Percentiles rank a stretch among this genome's conserved stretches.
phyloP scores from a whole-genome alignment of 2,113 vertebrate species.

The Scomber colias region DNA sequence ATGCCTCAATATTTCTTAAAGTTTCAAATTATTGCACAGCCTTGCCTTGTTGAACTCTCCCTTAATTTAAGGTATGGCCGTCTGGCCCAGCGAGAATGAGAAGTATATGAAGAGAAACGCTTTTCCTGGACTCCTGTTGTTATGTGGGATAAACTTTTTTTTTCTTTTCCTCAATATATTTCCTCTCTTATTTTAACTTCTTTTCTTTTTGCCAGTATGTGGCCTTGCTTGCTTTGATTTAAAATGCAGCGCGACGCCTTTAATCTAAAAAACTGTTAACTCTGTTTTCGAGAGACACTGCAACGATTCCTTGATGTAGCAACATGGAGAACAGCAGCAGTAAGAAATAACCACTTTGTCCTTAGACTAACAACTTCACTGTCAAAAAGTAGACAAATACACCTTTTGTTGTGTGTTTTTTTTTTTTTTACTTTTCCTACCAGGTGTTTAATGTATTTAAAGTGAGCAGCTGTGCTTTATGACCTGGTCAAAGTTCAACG shows the following conservation, averaged over 20 bases:
- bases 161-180: neutral
- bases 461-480: conserved; percentile 7
- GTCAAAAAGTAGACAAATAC: conserved; percentile 5
- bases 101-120: conserved; percentile 28
- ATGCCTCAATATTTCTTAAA: conserved; percentile 73
- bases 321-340: neutral
- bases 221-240: neutral
- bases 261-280: conserved; percentile 15
- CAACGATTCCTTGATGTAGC: conserved; percentile 15
- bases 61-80: conserved; percentile 64
- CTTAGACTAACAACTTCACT: neutral
- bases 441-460: neutral
- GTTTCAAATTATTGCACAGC: conserved; percentile 79
- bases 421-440: neutral
- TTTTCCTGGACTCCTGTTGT: conserved; percentile 39
- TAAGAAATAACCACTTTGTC: conserved; percentile 6
- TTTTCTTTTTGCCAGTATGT: neutral
- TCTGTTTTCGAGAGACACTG: neutral
- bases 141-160: conserved; percentile 29
- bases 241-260: neutral
- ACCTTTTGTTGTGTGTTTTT: neutral
- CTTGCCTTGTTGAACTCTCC: conserved; percentile 69
- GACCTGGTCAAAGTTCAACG: conserved; percentile 50
- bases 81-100: conserved; percentile 36
- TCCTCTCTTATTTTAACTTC: neutral